Evolutionary conservation across 2,888 invertebrate species (phyloP).

Genomic region (Macropis europaea): DNA sequence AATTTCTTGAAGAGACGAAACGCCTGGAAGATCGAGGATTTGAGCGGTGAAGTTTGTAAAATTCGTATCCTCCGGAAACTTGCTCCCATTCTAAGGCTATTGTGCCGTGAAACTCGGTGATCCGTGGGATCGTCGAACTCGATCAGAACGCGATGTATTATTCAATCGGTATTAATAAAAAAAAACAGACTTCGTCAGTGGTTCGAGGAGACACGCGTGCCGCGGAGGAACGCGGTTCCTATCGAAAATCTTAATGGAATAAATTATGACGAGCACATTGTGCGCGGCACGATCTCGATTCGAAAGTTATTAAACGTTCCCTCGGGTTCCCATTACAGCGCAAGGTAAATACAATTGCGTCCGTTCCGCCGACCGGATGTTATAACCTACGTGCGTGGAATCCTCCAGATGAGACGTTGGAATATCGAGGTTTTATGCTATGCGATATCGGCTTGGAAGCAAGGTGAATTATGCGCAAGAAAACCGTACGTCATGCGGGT

Average conservation of each 20-base stretch:
- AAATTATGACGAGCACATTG: slow-evolving; percentile 7
- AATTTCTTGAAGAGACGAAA: not conserved
- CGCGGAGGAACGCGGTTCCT: not conserved
- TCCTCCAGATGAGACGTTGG: slow-evolving; percentile 16
- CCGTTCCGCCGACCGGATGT: slow-evolving; percentile 32
- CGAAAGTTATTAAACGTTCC: slow-evolving; percentile 32
- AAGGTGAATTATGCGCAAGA: slow-evolving; percentile 24
- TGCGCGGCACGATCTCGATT: not conserved
- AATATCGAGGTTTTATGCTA: slow-evolving; percentile 28
- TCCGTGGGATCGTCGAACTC: slow-evolving; percentile 1
- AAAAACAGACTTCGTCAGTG: not conserved
- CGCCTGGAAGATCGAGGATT: no score
- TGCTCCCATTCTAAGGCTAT: not conserved
- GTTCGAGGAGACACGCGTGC: not conserved
- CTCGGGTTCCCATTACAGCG: not conserved
- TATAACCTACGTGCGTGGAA: slow-evolving; percentile 46
- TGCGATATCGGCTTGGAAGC: slow-evolving; percentile 29
- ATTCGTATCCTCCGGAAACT: not conserved
- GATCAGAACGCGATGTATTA: slow-evolving; percentile 30
- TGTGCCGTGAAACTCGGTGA: not conserved
- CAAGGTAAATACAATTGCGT: slow-evolving; percentile 50
- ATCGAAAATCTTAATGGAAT: slow-evolving; percentile 28
- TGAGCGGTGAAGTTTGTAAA: not conserved
- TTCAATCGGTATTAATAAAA: slow-evolving; percentile 32
- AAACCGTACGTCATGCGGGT: slow-evolving; percentile 5